Conservation (phyloP, 2,888 invertebrate species). For the Scaeva pyrastri region DNA sequence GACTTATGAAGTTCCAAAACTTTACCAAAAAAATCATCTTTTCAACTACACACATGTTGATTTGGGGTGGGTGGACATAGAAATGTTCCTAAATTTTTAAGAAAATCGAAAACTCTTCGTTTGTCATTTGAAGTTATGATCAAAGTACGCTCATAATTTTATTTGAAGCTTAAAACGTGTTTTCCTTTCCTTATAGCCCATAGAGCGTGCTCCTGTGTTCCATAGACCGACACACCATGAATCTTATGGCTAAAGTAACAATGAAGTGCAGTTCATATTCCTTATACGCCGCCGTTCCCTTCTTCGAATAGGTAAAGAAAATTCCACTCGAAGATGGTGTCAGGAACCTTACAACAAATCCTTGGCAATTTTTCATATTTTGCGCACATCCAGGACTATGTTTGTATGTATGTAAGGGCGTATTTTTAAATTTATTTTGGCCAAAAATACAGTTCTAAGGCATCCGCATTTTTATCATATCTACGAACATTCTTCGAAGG, state of each 20-base stretch:
- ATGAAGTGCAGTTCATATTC: slow-evolving; percentile 49
- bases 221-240: slow-evolving; percentile 8
- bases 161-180: slow-evolving; percentile 39
- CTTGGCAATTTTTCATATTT: slow-evolving; percentile 48
- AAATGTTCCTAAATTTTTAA: not conserved
- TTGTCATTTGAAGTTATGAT: slow-evolving; percentile 38
- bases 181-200: not conserved
- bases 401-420: no score
- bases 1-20: no score
- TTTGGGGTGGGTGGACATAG: no score
- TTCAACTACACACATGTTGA: no score
- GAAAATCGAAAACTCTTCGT: not conserved
- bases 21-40: no score
- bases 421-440: slow-evolving; percentile 7
- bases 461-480: not conserved
- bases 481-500: not conserved
- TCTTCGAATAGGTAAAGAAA: not conserved
- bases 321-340: not conserved
- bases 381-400: slow-evolving; percentile 22
- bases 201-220: no score
- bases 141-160: slow-evolving; percentile 51
- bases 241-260: slow-evolving; percentile 29
- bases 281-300: slow-evolving; percentile 47
- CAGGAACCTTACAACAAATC: slow-evolving; percentile 3
- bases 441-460: not conserved